Conservation (phyloP, 2,888 invertebrate genomes). For the Drepana falcataria region DNA sequence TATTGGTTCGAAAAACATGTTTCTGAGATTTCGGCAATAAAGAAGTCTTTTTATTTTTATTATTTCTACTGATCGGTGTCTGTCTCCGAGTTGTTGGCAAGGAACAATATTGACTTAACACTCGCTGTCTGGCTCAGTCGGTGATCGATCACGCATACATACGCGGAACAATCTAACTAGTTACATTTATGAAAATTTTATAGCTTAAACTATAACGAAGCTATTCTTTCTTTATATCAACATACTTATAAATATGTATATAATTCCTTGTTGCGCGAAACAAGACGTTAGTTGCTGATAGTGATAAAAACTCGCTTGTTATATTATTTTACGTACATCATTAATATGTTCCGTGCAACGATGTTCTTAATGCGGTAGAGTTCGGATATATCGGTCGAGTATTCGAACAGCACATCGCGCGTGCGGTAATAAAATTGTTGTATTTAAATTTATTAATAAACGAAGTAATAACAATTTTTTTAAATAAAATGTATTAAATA, state of each 20-base stretch:
- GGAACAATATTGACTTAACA: background rate
- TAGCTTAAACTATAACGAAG: background rate
- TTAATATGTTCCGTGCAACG: slow-evolving; percentile 1
- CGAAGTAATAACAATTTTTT: too few relatives aligned
- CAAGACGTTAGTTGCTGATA: slow-evolving; percentile 15
- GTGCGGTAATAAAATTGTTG: background rate
- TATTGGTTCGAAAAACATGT: too few relatives aligned
- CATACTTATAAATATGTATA: background rate
- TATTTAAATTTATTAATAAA: background rate
- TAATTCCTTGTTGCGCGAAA: background rate
- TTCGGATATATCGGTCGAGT: slow-evolving; percentile 15
- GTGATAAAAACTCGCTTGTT: slow-evolving; percentile 17
- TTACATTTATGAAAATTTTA: too few relatives aligned
- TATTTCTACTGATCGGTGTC: too few relatives aligned
- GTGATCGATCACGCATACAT: background rate
- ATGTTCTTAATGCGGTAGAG: slow-evolving; percentile 9
- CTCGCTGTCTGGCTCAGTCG: background rate
- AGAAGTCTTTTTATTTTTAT: too few relatives aligned
- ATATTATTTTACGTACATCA: slow-evolving; percentile 1
- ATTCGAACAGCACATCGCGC: background rate
- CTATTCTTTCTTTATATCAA: background rate
- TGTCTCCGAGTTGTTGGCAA: background rate
- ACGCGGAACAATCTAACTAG: background rate
- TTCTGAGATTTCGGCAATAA: too few relatives aligned
- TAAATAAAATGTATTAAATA: too few relatives aligned